A percentile compares a stretch with the other conserved stretches of the same genome.
phyloP scores from a whole-genome alignment of 2,113 vertebrate genomes.

The Myodes glareolus region DNA sequence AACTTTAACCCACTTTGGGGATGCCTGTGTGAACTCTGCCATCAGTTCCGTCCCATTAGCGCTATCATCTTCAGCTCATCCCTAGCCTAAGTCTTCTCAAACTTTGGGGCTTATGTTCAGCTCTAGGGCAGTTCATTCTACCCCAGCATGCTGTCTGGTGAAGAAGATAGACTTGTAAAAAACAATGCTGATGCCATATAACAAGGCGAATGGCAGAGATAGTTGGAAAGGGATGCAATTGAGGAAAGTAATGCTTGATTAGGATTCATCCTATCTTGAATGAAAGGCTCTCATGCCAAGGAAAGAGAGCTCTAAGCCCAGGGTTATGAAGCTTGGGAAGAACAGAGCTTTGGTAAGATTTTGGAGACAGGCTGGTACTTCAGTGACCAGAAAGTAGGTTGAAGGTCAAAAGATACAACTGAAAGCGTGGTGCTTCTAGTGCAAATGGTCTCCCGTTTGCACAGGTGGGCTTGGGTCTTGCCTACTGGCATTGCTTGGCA shows the following conservation, averaged over 20 bases:
- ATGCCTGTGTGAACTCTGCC: background rate
- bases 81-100: conserved; percentile 48
- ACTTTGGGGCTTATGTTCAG: conserved; percentile 23
- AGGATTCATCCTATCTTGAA: background rate
- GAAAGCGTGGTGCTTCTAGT: background rate
- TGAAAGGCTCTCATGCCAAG: background rate
- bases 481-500: background rate
- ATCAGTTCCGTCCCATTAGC: conserved; percentile 60
- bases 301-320: background rate
- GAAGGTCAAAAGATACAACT: background rate
- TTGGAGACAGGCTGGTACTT: background rate
- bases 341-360: background rate
- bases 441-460: background rate
- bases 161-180: conserved; percentile 44
- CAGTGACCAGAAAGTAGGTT: background rate
- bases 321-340: background rate
- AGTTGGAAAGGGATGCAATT: conserved; percentile 7
- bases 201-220: background rate
- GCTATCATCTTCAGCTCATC: conserved; percentile 54
- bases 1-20: conserved; percentile 10
- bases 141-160: background rate
- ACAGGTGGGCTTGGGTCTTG: background rate
- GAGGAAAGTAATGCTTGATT: background rate
- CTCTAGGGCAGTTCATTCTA: conserved; percentile 52
- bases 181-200: background rate